phyloP scores from a whole-genome alignment of 2,113 vertebrate species.

The Lagenorhynchus albirostris region DNA sequence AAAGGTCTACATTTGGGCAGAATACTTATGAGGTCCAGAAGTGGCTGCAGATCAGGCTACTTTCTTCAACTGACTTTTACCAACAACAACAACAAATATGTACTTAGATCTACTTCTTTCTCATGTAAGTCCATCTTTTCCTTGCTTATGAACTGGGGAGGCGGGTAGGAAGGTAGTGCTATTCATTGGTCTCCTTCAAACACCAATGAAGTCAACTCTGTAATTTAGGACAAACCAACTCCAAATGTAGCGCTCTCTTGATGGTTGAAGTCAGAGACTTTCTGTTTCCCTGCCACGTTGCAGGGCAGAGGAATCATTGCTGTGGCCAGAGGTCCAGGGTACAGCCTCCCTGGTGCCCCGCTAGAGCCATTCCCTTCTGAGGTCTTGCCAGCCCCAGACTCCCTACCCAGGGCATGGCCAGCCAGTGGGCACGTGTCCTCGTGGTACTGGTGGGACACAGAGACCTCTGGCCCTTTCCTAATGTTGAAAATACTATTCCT shows the following conservation, averaged over 20 bases:
- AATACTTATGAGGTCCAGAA: background rate
- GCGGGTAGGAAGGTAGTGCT: background rate
- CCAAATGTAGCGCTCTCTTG: background rate
- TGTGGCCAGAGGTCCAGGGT: background rate
- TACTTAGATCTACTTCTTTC: background rate
- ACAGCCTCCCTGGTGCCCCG: too few species aligned
- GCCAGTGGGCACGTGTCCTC: accelerated
- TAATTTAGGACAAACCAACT: background rate
- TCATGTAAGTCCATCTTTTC: background rate
- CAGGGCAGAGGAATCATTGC: background rate
- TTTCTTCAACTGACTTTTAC: background rate
- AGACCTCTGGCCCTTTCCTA: background rate
- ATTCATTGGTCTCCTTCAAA: background rate
- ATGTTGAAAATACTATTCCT: background rate
- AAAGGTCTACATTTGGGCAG: background rate
- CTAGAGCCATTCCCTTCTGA: background rate
- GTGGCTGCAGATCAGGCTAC: background rate
- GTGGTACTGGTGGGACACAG: accelerated
- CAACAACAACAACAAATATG: background rate
- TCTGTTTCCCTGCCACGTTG: background rate
- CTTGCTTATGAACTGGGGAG: background rate
- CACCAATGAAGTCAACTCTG: background rate
- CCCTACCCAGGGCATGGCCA: background rate
- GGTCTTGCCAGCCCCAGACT: background rate
- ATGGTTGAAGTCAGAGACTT: background rate